phyloP scores from a whole-genome alignment of 2,113 vertebrate species.

The Notothenia coriiceps region DNA sequence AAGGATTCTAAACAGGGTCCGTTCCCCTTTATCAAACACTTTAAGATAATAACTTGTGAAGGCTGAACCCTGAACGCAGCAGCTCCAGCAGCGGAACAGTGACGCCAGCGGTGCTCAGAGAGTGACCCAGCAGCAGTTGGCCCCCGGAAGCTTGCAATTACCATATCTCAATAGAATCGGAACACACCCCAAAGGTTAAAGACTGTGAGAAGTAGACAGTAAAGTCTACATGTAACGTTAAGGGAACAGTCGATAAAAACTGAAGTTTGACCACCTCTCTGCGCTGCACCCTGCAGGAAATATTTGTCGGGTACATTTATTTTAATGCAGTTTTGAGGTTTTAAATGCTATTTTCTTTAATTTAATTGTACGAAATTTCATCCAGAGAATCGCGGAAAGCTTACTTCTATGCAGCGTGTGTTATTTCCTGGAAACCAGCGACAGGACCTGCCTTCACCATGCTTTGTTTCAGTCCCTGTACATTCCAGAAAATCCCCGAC shows the following conservation, averaged over 20 bases:
- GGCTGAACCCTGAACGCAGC: not conserved
- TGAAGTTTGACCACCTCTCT: not conserved
- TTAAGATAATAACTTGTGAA: not conserved
- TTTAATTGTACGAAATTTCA: not conserved
- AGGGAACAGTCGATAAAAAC: not conserved
- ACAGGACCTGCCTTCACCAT: not conserved
- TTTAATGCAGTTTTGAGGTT: not conserved
- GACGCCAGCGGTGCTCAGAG: conserved; percentile 50
- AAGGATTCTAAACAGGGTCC: not conserved
- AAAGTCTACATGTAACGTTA: not conserved
- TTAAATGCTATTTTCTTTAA: not conserved
- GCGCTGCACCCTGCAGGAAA: conserved; percentile 58
- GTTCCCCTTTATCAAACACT: not conserved
- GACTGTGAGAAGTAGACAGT: not conserved
- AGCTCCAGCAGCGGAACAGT: conserved; percentile 41
- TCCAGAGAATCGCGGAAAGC: not conserved
- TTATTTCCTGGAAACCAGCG: not conserved
- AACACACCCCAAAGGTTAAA: conserved; percentile 20
- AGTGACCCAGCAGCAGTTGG: conserved; percentile 3
- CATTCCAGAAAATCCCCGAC: not conserved
- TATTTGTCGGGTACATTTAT: not conserved
- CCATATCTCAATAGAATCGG: conserved; percentile 54
- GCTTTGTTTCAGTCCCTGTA: not conserved
- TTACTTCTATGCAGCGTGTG: too few relatives aligned
- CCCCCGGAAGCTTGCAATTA: conserved; percentile 72